Conservation (phyloP, 1,140 invertebrate species). For the Bombus pyrosoma region DNA sequence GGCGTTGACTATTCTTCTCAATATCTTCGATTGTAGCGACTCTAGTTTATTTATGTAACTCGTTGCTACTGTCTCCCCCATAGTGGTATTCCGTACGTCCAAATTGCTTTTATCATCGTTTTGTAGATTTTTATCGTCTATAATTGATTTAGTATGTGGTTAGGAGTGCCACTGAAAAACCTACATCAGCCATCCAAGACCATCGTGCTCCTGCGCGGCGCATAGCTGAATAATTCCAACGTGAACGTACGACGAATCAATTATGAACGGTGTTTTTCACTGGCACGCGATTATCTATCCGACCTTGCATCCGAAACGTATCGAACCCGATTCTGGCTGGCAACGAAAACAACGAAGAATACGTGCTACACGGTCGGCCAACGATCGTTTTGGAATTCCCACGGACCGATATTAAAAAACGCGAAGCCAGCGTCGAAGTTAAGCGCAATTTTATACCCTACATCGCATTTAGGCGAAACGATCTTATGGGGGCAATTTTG, state of each 20-base stretch:
- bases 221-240: background rate
- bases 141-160: too few species aligned
- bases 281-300: background rate
- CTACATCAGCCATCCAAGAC: too few species aligned
- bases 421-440: background rate
- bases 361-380: slow-evolving; percentile 8
- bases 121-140: too few species aligned
- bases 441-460: slow-evolving; percentile 17
- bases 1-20: too few species aligned
- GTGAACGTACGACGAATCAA: background rate
- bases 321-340: too few species aligned
- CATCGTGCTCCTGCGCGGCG: too few species aligned
- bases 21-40: too few species aligned
- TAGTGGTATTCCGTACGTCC: too few species aligned
- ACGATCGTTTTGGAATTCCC: slow-evolving; percentile 28
- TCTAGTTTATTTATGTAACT: too few species aligned
- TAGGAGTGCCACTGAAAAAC: too few species aligned
- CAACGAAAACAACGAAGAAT: background rate
- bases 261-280: background rate
- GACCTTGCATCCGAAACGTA: background rate
- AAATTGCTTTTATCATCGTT: too few species aligned
- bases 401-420: slow-evolving; percentile 21
- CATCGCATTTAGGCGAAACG: slow-evolving; percentile 14
- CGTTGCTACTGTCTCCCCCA: too few species aligned
- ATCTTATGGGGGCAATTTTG: slow-evolving; percentile 26